Conservation (phyloP, 1,140 invertebrate genomes). For the Aphaenogaster ashmeadi region DNA sequence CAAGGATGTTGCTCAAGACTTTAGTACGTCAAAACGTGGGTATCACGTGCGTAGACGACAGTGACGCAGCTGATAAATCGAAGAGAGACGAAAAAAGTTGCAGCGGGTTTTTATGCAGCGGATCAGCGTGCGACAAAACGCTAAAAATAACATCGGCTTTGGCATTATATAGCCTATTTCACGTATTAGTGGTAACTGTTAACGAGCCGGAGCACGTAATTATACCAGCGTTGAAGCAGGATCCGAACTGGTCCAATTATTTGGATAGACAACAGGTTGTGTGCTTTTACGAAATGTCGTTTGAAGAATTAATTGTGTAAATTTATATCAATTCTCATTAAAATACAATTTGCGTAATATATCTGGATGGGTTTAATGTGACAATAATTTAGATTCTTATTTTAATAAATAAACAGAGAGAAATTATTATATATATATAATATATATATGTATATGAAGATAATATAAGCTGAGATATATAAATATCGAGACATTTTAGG, state of each 20-base stretch:
- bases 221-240: conserved; percentile 89
- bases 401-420: neutral
- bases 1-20: conserved; percentile 80
- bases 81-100: conserved; percentile 82
- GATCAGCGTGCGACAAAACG: conserved; percentile 82
- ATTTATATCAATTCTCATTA: conserved; percentile 6
- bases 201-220: conserved; percentile 89
- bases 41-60: conserved; percentile 65
- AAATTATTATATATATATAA: neutral
- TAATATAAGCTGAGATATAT: neutral
- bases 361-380: neutral
- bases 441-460: neutral
- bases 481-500: neutral
- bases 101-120: conserved; percentile 90
- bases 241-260: conserved; percentile 89
- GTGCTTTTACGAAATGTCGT: conserved; percentile 15
- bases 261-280: conserved; percentile 91
- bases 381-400: neutral
- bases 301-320: conserved; percentile 17
- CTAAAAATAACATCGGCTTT: conserved; percentile 74
- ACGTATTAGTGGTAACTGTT: conserved; percentile 88
- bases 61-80: conserved; percentile 4
- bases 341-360: conserved; percentile 16
- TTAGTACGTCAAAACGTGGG: conserved; percentile 76
- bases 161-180: conserved; percentile 82